phyloP scores from a whole-genome alignment of 2,888 invertebrate species.

The Sturmia bella region DNA sequence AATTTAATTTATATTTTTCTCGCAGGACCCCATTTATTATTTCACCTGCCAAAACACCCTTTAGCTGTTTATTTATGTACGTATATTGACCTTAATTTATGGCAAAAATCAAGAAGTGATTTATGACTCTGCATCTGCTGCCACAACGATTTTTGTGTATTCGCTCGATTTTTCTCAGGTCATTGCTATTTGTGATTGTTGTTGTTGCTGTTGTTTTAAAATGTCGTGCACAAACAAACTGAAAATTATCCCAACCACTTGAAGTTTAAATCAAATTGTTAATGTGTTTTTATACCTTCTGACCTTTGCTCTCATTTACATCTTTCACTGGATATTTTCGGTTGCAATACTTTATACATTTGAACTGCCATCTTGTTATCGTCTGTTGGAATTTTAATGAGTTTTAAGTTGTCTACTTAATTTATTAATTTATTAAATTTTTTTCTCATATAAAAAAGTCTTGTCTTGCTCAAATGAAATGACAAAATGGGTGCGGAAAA shows the following conservation, averaged over 20 bases:
- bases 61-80: too few relatives aligned
- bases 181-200: conserved; percentile 16
- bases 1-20: too few relatives aligned
- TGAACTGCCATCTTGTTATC: conserved; percentile 38
- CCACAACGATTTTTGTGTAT: conserved; percentile 6
- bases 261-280: conserved; percentile 62
- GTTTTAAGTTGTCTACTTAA: not conserved
- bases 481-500: too few relatives aligned
- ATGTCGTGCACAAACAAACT: conserved; percentile 18
- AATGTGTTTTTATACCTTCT: conserved; percentile 30
- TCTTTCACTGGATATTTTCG: not conserved
- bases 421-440: not conserved
- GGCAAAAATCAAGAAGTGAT: conserved; percentile 57
- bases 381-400: not conserved
- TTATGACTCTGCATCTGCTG: conserved; percentile 49
- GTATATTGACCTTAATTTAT: conserved; percentile 57
- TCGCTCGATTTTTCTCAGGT: conserved; percentile 20
- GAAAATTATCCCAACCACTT: conserved; percentile 38
- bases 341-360: conserved; percentile 17
- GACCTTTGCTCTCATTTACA: conserved; percentile 5
- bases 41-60: too few relatives aligned
- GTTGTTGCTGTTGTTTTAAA: conserved; percentile 8
- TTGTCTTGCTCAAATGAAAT: not conserved
- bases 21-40: too few relatives aligned
- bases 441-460: not conserved